Evolutionary conservation across 2,888 invertebrate genomes (phyloP), one percentile per base, ranked within the genome.

Genomic region (Clistopyga incitator): DNA sequence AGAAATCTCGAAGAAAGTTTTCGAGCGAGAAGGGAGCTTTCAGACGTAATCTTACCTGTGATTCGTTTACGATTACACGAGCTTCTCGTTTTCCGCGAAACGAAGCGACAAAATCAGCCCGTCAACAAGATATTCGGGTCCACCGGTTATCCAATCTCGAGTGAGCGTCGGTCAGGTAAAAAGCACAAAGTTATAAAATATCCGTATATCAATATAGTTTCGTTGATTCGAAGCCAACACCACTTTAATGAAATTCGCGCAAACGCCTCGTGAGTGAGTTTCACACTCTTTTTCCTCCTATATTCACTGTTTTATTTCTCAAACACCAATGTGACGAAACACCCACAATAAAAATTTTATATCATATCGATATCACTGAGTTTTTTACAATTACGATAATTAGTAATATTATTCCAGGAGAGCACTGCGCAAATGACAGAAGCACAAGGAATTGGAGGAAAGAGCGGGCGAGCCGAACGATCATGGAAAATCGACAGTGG

Each of bases 401-500:
- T 29, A 29, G 3, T 3, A 50, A 29, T 50, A 71, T 71, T 38
- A 64, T 64, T 64, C 38, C 18, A 38, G n/a, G 1, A 11, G 15
- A 61, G 15, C 34, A 38, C 38, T 42, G 65, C 20, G 11, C 6
- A 45, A 10, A 65, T 6, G n/a, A n/a, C n/a, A 42, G 42, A 15
- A 65, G 20, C 15, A 15, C 45, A 11, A 38, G 20, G 3, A 71
- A 71, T 45, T 52, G n/a, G n/a, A 52, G 34, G 29, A 18, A 65
- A 67, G 54, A 11, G 34, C 29, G 42, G 25, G 15, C n/a, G n/a
- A n/a, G 45, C 45, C 45, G 15, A 68, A 52, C 64, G 59, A 6
- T 52, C 42, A 23, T 34, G 56, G 68, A 76, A 76, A 79, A 72
- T 82, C 20, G 59, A 70, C 65, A 81, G 50, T 64, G 50, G 34